These are phyloP conservation scores for Myzus persicae DNA, from an alignment of 1,140 invertebrate genomes.

Conservation along the genomic window DNA sequence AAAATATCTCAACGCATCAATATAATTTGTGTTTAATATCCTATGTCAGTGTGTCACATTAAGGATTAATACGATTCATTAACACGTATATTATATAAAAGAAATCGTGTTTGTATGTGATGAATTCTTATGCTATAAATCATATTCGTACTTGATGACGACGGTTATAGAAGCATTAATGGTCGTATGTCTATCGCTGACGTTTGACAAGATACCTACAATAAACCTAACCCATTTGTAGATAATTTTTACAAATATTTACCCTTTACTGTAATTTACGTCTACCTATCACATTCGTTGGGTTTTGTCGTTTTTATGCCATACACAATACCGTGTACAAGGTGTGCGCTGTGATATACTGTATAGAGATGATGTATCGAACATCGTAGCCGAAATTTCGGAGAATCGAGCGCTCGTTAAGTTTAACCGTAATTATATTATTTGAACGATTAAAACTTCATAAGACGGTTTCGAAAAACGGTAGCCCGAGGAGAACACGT, in stretches of 20 bases:
- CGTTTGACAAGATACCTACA: background rate
- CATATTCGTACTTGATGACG: background rate
- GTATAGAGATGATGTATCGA: background rate
- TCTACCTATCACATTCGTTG: background rate
- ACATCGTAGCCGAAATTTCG: background rate
- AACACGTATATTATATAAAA: background rate
- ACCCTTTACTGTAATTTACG: conserved; percentile 12
- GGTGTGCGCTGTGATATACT: background rate
- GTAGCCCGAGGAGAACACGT: background rate
- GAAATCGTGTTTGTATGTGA: background rate
- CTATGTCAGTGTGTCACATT: background rate
- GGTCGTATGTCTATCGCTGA: background rate
- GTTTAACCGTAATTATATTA: conserved; percentile 27
- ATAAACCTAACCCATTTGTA: background rate
- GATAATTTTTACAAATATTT: conserved; percentile 18
- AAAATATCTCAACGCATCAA: background rate
- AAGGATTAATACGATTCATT: background rate
- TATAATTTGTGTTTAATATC: background rate
- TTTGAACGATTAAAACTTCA: conserved; percentile 20
- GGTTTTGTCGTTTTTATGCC: background rate
- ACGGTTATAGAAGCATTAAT: background rate
- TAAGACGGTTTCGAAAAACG: conserved; percentile 27
- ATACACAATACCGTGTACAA: too few relatives aligned
- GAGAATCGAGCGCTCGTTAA: background rate
- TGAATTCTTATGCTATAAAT: background rate